These are phyloP conservation scores for Cochlearius cochlearius DNA, from an alignment of 2,113 vertebrate species.

Conservation along the genomic window DNA sequence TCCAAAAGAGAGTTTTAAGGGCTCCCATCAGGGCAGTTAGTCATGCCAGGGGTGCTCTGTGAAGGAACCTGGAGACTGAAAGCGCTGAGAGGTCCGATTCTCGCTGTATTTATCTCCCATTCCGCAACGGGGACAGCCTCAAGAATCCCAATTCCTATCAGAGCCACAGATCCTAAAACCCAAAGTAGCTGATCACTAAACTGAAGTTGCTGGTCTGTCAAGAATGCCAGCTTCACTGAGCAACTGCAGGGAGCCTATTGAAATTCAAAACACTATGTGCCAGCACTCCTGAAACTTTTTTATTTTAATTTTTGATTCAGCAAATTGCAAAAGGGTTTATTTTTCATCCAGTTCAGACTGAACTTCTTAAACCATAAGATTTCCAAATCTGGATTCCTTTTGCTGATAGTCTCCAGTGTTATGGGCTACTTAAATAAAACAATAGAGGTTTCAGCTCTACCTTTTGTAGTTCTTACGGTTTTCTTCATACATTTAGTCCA, in stretches of 20 bases:
- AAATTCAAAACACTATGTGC: background rate
- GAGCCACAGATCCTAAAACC: background rate
- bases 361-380: background rate
- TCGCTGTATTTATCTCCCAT: background rate
- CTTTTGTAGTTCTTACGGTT: background rate
- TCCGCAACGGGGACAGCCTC: background rate
- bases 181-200: slow-evolving; percentile 15
- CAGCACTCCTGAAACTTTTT: background rate
- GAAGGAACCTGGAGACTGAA: background rate
- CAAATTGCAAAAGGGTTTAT: background rate
- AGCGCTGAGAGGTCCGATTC: background rate
- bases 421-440: background rate
- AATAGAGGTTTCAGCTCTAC: background rate
- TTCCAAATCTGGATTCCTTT: background rate
- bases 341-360: background rate
- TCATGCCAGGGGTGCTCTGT: background rate
- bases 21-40: background rate
- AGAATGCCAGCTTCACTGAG: slow-evolving; percentile 27
- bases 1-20: background rate
- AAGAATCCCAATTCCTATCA: background rate
- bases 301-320: background rate
- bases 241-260: background rate
- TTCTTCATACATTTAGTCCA: background rate
- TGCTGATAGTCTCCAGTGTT: background rate
- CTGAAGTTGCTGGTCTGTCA: slow-evolving; percentile 36